phyloP scores from a whole-genome alignment of 2,888 invertebrate genomes.

The Lagria hirta region DNA sequence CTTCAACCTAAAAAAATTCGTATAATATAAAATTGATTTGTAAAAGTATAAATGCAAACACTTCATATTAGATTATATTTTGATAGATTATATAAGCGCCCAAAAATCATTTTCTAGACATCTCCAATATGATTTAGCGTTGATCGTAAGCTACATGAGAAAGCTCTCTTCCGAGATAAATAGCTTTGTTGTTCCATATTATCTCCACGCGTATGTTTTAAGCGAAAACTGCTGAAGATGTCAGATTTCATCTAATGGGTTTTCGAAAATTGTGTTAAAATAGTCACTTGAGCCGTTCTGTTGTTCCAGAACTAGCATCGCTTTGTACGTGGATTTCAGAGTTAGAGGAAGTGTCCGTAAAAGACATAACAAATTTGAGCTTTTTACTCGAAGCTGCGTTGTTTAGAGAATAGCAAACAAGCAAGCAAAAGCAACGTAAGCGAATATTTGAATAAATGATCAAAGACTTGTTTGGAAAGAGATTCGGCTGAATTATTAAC shows the following conservation, averaged over 20 bases:
- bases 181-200: constrained; percentile 45
- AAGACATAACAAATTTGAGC: constrained; percentile 15
- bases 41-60: constrained; percentile 18
- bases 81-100: constrained; percentile 13
- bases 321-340: constrained; percentile 5
- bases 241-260: constrained; percentile 29
- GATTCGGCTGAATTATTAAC: constrained; percentile 48
- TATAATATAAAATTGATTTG: constrained; percentile 14
- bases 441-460: constrained; percentile 50
- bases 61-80: no score
- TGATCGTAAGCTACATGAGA: constrained; percentile 36
- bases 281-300: constrained; percentile 21
- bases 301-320: constrained; percentile 2
- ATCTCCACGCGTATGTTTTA: constrained; percentile 38
- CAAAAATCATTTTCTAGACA: constrained; percentile 22
- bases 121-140: constrained; percentile 9
- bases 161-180: constrained; percentile 45
- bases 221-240: constrained; percentile 35
- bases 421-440: constrained; percentile 46
- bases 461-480: constrained; percentile 43
- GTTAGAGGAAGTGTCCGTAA: constrained; percentile 14
- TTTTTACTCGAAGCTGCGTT: constrained; percentile 14
- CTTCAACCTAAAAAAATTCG: no score
- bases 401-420: constrained; percentile 41
- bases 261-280: constrained; percentile 28